Evolutionary conservation across 2,797 vertebrate genomes (phyloP).

Genomic region (Hippopotamyrus pictus): DNA sequence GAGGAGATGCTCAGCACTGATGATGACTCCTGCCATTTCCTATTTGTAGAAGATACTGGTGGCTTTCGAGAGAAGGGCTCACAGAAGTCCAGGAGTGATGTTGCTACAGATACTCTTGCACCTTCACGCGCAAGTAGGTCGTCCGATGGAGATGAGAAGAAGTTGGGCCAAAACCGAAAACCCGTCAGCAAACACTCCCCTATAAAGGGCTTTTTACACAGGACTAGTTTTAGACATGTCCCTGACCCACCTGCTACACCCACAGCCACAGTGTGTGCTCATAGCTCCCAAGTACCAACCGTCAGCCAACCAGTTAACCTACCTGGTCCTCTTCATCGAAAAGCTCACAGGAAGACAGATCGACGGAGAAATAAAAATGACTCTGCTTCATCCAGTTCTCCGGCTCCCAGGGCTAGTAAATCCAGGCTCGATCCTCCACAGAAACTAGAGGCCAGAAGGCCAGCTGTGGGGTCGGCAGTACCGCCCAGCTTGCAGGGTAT

Average conservation of each 20-base stretch:
- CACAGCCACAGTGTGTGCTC: conserved; percentile 18
- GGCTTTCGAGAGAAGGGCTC: neutral
- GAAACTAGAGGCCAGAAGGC: conserved; percentile 40
- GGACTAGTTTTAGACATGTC: conserved; percentile 36
- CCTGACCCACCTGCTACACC: conserved; percentile 17
- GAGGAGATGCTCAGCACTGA: conserved; percentile 54
- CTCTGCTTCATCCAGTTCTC: conserved; percentile 31
- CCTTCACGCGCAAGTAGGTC: conserved; percentile 19
- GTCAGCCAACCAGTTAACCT: neutral
- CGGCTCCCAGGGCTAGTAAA: conserved; percentile 23
- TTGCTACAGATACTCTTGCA: neutral
- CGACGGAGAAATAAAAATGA: conserved; percentile 47
- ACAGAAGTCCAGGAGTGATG: conserved; percentile 24
- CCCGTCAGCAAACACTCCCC: conserved; percentile 32
- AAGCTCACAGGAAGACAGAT: conserved; percentile 63
- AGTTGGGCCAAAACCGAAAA: conserved; percentile 20
- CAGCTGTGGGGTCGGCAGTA: conserved; percentile 34
- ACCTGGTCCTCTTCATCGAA: conserved; percentile 46
- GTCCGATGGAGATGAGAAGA: conserved; percentile 16
- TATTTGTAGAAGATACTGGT: conserved; percentile 22
- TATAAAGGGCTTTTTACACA: conserved; percentile 38
- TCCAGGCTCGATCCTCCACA: conserved; percentile 27
- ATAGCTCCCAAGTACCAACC: conserved; percentile 19
- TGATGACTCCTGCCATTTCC: conserved; percentile 34
- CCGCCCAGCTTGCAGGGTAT: conserved; percentile 34